Base-by-base conservation (phyloP, 2,888 invertebrate species). In the Plagodis dolabraria region DNA sequence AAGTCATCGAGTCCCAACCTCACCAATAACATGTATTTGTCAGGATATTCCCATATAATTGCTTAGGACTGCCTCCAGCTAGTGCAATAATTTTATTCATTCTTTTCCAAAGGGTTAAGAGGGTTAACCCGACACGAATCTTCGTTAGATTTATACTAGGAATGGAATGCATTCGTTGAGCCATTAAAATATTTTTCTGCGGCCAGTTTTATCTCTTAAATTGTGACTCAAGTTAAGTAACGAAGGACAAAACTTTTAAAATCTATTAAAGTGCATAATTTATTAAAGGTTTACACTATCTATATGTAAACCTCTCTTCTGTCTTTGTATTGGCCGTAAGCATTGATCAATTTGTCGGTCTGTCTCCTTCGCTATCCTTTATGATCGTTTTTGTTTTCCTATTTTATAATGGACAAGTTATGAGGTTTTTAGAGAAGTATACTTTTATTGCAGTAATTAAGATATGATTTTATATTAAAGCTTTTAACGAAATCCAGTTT, bases 401-500 rank as follows among this genome's bases (percentile, higher is more conserved):
- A 86, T 85, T 87, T 88, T 87, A 83, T 79, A 75, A 71, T 76
- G 75, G 80, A 81, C 79, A 82, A 86, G 79, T 85, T 86, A 88
- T 88, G 84, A 85, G 87, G 79, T 83, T 88, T 82, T 80, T 81
- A 81, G 80, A 79, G 80, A 77, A 78, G 80, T 83, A 84, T 86
- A 81, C 80, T 85, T 89, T 90, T 91, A 91, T 89, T 88, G 82
- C 80, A 79, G 90, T 84, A 86, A 89, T 91, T 89, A 85, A 92
- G 91, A 92, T 92, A 89, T 82, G 77, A 76, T 77, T 76, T 84
- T 79, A 85, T 84, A 82, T 83, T 79, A 78, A 79, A 71, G 88
- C 90, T 90, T 90, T 91, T 89, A 90, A 83, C 81, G 77, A 71
- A 69, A 69, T 67, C 64, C 62, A 75, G 72, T 76, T 77, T 76